Evolutionary conservation across 1,140 invertebrate species (phyloP).

Genomic region (Drosophila micromelanica): DNA sequence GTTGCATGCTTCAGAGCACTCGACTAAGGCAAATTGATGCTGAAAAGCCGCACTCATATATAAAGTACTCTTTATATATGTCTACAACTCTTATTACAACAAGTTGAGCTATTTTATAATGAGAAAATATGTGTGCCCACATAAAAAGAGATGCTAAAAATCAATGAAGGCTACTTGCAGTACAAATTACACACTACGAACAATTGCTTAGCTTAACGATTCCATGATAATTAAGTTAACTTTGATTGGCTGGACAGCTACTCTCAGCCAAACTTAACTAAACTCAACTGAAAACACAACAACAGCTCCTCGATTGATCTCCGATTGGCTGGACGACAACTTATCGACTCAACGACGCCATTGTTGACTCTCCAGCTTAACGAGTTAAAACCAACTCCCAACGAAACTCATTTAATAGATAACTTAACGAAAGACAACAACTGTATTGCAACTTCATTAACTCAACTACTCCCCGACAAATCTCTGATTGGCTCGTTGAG

Average conservation of each 20-base stretch:
- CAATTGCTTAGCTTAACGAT: no score
- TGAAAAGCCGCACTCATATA: constrained; percentile 21
- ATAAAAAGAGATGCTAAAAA: not conserved
- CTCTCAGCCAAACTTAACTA: not conserved
- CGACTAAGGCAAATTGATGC: constrained; percentile 2
- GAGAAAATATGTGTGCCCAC: not conserved
- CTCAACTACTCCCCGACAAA: not conserved
- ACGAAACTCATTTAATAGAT: no score
- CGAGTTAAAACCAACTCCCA: no score
- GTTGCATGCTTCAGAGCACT: constrained; percentile 19
- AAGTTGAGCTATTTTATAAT: constrained; percentile 6
- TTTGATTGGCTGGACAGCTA: no score
- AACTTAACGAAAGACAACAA: not conserved
- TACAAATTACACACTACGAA: not conserved
- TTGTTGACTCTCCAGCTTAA: no score
- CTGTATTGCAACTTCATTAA: no score
- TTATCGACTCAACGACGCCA: not conserved
- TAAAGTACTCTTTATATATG: not conserved
- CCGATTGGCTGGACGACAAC: not conserved
- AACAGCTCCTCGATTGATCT: not conserved
- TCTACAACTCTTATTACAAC: constrained; percentile 5
- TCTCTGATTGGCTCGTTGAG: not conserved
- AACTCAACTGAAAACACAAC: no score
- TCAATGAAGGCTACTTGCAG: constrained; percentile 9
- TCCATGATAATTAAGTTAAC: no score